A percentile compares a stretch with the other conserved stretches of the same genome.
Evolutionary conservation across 53 echinoderm and acorn worm genomes (phyloP).

Genomic region (Pentamera pediparva): DNA sequence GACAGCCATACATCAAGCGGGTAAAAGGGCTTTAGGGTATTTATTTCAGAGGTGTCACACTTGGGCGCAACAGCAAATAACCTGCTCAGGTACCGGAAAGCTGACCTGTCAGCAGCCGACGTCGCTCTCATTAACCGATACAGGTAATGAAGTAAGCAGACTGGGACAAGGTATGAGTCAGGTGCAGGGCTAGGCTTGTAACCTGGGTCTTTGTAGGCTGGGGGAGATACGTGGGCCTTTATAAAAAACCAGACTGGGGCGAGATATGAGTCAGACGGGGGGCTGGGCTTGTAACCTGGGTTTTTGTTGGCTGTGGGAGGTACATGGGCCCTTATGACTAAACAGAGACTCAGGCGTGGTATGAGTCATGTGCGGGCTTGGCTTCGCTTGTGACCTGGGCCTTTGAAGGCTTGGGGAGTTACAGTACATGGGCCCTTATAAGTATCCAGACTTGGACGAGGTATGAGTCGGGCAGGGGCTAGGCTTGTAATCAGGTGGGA

Average conservation of each 20-base stretch:
- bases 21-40: not conserved
- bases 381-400: too few species aligned
- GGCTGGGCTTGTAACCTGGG: slow-evolving; percentile 18
- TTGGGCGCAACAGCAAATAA: slow-evolving; percentile 32
- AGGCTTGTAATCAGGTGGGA: too few species aligned
- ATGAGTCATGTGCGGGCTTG: too few species aligned
- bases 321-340: too few species aligned
- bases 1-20: slow-evolving; percentile 11
- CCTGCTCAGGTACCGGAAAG: slow-evolving; percentile 37
- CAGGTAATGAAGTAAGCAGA: slow-evolving; percentile 33
- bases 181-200: slow-evolving; percentile 9
- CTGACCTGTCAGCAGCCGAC: slow-evolving; percentile 17
- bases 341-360: too few species aligned
- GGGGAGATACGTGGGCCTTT: too few species aligned
- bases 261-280: slow-evolving; percentile 12
- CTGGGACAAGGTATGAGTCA: slow-evolving; percentile 21
- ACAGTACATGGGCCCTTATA: too few species aligned
- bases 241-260: too few species aligned
- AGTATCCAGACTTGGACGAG: too few species aligned
- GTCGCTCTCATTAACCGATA: slow-evolving; percentile 17
- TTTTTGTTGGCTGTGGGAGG: not conserved
- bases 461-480: too few species aligned
- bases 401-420: too few species aligned
- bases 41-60: slow-evolving; percentile 32
- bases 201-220: too few species aligned